These are phyloP conservation scores for Synodontis membranacea DNA, from an alignment of 2,113 vertebrate species.

Conservation along the genomic window DNA sequence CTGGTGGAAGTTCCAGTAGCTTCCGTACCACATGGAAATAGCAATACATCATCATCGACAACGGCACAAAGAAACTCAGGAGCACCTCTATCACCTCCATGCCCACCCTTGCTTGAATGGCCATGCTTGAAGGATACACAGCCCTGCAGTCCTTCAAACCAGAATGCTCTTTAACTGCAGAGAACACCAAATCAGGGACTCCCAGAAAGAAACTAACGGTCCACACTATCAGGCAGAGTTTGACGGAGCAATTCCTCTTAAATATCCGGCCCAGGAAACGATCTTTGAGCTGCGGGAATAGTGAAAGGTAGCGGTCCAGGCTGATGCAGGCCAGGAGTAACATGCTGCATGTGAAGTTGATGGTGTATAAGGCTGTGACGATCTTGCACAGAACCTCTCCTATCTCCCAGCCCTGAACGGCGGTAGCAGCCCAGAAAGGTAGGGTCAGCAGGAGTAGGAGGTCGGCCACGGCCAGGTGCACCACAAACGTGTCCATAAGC, in stretches of 20 bases:
- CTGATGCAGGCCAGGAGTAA: conserved; percentile 90
- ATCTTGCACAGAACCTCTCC: conserved; percentile 81
- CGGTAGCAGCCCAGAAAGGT: conserved; percentile 87
- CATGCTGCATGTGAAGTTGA: conserved; percentile 91
- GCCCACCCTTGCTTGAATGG: conserved; percentile 69
- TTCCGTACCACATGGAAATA: conserved; percentile 74
- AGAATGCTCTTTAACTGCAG: conserved; percentile 67
- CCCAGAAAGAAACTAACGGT: conserved; percentile 75
- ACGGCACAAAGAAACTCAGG: conserved; percentile 85
- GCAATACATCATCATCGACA: conserved; percentile 83
- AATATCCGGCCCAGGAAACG: conserved; percentile 51
- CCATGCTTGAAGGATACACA: conserved; percentile 73
- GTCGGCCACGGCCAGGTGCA: conserved; percentile 87
- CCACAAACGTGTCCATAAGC: conserved; percentile 81
- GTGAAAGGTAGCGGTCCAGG: conserved; percentile 80
- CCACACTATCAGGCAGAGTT: conserved; percentile 76
- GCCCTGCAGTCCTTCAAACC: conserved; percentile 72
- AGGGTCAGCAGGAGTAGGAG: conserved; percentile 85
- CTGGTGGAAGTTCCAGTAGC: conserved; percentile 70
- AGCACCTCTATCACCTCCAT: conserved; percentile 83
- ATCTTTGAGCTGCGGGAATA: conserved; percentile 47
- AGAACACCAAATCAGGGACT: conserved; percentile 83
- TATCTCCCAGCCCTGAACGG: conserved; percentile 83
- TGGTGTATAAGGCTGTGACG: conserved; percentile 80
- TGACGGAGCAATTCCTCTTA: conserved; percentile 58